Percentiles rank a stretch among this genome's conserved stretches.
phyloP scores from a whole-genome alignment of 1,140 invertebrate species.

The Drosophila cardini region DNA sequence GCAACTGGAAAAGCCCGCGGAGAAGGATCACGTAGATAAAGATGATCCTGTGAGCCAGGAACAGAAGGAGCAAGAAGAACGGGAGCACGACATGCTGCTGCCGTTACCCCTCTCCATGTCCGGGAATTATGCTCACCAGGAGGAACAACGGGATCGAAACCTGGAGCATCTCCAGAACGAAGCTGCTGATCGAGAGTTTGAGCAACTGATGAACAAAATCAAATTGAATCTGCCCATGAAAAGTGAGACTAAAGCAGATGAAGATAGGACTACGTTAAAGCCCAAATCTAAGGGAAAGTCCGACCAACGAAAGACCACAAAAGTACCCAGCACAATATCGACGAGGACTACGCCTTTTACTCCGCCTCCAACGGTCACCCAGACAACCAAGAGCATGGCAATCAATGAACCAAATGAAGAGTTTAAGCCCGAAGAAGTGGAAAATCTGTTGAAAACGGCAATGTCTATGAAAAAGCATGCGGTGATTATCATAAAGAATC shows the following conservation, averaged over 20 bases:
- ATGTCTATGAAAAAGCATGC: slow-evolving; percentile 42
- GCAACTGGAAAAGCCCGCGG: neutral
- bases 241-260: neutral
- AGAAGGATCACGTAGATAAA: neutral
- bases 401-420: neutral
- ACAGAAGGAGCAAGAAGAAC: neutral
- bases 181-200: slow-evolving; percentile 31
- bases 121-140: neutral
- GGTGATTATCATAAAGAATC: slow-evolving; percentile 34
- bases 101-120: neutral
- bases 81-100: neutral
- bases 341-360: neutral
- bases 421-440: neutral
- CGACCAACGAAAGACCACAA: neutral
- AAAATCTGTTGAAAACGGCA: slow-evolving; percentile 18
- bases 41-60: too few species aligned
- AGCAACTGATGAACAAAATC: slow-evolving; percentile 21
- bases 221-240: neutral
- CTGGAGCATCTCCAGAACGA: slow-evolving; percentile 29
- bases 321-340: neutral
- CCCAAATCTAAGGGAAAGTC: neutral
- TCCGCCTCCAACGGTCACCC: neutral
- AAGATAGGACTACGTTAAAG: neutral
- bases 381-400: neutral
- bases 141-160: neutral